Percentiles rank a stretch among this genome's conserved stretches.
Evolutionary conservation across 2,113 vertebrate species (phyloP).

Genomic region (Polypterus bichir): DNA sequence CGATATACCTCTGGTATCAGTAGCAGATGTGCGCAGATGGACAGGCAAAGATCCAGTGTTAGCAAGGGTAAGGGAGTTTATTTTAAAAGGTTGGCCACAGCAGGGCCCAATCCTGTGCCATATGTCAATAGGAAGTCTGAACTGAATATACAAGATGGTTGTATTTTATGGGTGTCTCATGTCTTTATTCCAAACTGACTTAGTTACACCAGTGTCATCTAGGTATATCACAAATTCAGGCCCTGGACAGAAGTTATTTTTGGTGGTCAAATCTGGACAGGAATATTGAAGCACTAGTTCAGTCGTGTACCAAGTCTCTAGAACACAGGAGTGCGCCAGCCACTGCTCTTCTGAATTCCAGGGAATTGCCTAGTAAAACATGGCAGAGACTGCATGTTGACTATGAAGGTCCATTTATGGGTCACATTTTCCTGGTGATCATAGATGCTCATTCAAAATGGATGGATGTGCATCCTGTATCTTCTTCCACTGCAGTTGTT

Average conservation of each 20-base stretch:
- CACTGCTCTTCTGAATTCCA: neutral
- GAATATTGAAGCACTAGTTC: constrained; percentile 6
- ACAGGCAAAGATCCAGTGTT: neutral
- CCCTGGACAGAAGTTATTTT: constrained; percentile 1
- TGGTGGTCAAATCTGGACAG: constrained; percentile 16
- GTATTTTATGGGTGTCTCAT: neutral
- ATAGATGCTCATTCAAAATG: constrained; percentile 3
- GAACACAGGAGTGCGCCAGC: neutral
- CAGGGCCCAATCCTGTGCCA: neutral
- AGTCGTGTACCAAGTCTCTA: neutral
- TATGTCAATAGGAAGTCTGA: neutral
- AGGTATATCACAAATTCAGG: constrained; percentile 17
- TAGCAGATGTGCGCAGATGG: neutral
- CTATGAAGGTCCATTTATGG: neutral
- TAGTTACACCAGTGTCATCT: neutral
- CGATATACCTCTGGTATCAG: too few relatives aligned
- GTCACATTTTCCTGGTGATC: neutral
- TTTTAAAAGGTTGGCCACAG: neutral
- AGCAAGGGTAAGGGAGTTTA: neutral
- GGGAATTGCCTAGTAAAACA: neutral
- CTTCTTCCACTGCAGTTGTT: neutral
- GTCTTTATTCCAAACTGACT: neutral
- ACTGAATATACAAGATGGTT: neutral
- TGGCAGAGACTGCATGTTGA: neutral
- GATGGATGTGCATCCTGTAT: neutral